A percentile compares a stretch with the other conserved stretches of the same genome.
These are phyloP conservation scores for Acanthosoma haemorrhoidale DNA, from an alignment of 2,888 invertebrate species.

Conservation along the genomic window DNA sequence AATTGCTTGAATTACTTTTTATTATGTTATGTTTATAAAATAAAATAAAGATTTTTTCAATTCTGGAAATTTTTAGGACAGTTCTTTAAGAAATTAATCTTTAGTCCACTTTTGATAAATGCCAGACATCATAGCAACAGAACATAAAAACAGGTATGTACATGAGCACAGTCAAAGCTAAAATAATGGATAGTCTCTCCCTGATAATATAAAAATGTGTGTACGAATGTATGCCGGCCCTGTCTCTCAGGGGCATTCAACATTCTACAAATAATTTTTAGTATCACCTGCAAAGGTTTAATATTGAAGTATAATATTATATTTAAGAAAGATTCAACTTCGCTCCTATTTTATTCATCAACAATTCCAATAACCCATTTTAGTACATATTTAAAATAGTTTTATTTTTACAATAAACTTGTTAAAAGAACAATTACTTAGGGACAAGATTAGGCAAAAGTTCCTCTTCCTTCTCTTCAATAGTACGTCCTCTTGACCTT, in stretches of 20 bases:
- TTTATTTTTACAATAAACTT: background rate
- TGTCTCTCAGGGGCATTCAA: too few species aligned
- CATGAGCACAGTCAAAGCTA: background rate
- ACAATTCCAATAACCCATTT: too few species aligned
- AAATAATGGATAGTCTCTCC: too few species aligned
- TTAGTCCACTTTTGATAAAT: background rate
- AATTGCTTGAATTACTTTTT: too few species aligned
- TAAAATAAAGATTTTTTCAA: background rate
- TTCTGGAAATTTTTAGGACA: background rate
- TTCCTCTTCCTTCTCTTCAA: constrained; percentile 46
- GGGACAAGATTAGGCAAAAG: constrained; percentile 52
- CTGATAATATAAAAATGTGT: too few species aligned
- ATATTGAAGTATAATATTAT: too few species aligned
- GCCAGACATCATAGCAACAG: background rate
- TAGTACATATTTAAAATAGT: too few species aligned
- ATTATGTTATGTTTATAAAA: too few species aligned
- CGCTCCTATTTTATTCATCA: too few species aligned
- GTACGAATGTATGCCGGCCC: too few species aligned
- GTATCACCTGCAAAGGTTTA: background rate
- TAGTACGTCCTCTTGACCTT: constrained; percentile 46
- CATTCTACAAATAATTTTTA: background rate
- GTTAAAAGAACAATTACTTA: constrained; percentile 20
- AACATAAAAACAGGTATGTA: background rate
- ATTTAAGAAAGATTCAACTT: too few species aligned
- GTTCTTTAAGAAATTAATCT: background rate